Percentiles rank a stretch among this genome's conserved stretches.
phyloP scores from a whole-genome alignment of 2,797 vertebrate genomes.

The Synaphobranchus kaupii region DNA sequence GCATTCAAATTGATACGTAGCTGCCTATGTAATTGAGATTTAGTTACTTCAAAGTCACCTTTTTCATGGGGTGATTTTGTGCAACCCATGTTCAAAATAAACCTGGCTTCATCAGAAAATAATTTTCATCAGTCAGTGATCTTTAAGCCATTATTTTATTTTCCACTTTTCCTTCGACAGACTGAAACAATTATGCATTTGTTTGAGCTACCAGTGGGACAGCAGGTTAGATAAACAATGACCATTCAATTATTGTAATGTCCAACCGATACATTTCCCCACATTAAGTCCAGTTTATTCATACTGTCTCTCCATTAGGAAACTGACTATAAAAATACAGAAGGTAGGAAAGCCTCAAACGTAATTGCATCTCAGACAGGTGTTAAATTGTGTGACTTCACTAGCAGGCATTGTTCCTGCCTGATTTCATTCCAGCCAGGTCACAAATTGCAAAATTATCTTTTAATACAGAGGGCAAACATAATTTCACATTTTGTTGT shows the following conservation, averaged over 20 bases:
- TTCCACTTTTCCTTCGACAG: background rate
- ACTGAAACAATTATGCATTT: background rate
- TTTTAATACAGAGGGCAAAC: background rate
- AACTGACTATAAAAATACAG: background rate
- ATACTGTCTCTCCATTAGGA: background rate
- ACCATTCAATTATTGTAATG: background rate
- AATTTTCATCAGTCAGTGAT: background rate
- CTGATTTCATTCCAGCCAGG: conserved; percentile 11
- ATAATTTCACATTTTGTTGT: background rate
- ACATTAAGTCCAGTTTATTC: background rate
- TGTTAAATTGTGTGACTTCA: background rate
- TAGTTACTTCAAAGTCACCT: background rate
- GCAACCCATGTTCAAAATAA: background rate
- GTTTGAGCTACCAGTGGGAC: background rate
- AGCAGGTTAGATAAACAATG: too few species aligned
- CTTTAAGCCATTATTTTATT: background rate
- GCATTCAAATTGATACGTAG: background rate
- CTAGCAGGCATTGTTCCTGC: background rate
- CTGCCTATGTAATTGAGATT: background rate
- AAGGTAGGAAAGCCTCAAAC: background rate
- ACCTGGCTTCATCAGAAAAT: background rate
- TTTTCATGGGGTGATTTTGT: background rate
- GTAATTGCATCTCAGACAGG: background rate
- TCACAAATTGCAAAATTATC: background rate
- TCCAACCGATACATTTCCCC: background rate